Evolutionary conservation across 2,113 vertebrate species (phyloP).

Genomic region (Junco hyemalis): DNA sequence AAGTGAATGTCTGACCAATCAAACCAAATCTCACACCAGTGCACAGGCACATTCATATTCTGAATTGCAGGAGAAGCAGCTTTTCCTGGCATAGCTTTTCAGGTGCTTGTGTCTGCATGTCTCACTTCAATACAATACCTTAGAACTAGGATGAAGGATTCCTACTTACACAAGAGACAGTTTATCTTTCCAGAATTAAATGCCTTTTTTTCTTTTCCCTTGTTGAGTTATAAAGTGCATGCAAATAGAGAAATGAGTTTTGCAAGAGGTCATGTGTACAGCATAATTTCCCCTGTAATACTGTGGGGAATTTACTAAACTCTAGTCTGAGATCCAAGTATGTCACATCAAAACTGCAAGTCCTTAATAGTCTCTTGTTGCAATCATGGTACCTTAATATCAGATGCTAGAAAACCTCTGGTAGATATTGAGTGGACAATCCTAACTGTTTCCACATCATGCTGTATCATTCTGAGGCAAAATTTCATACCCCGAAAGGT

Average conservation of each 20-base stretch:
- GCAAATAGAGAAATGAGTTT: background rate
- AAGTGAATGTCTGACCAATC: background rate
- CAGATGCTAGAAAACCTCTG: background rate
- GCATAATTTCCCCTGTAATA: background rate
- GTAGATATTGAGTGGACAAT: background rate
- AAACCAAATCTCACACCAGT: background rate
- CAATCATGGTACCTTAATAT: background rate
- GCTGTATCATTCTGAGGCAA: background rate
- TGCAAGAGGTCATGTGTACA: background rate
- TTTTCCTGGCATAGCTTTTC: background rate
- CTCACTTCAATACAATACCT: background rate
- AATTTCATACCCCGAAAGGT: background rate
- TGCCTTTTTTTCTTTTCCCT: background rate
- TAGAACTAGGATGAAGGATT: background rate
- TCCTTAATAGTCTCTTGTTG: background rate
- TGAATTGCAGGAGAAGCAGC: background rate
- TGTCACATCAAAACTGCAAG: background rate
- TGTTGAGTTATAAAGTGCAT: background rate
- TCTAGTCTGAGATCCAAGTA: background rate
- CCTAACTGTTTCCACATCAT: background rate
- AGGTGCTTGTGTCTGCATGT: background rate
- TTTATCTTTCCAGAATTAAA: background rate
- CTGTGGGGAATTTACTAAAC: background rate
- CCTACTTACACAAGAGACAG: background rate
- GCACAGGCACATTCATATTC: background rate